phyloP scores from a whole-genome alignment of 2,797 vertebrate genomes.

The Tamandua tetradactyla region DNA sequence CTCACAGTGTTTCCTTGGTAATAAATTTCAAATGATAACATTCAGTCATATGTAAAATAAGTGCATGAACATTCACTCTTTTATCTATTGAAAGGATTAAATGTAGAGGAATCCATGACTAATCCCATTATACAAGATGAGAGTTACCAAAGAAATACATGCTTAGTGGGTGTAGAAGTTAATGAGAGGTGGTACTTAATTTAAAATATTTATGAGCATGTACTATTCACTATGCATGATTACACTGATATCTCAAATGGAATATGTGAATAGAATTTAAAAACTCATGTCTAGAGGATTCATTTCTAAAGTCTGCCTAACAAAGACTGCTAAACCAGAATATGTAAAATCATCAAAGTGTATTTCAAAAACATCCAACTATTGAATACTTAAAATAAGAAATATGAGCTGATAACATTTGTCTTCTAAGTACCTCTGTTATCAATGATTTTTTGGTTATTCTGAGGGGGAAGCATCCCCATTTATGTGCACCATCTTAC shows the following conservation, averaged over 20 bases:
- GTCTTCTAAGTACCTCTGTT: neutral
- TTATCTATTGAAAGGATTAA: conserved; percentile 2
- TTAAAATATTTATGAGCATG: conserved; percentile 57
- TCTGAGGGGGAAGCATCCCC: neutral
- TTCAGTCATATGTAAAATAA: conserved; percentile 18
- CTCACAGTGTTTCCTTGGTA: neutral
- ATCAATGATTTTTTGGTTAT: neutral
- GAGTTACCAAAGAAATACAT: neutral
- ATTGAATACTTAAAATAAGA: conserved; percentile 24
- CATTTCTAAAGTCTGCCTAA: conserved; percentile 1
- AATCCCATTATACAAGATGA: conserved; percentile 11
- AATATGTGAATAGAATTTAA: conserved; percentile 52
- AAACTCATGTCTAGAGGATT: conserved; percentile 48
- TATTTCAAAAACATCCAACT: neutral
- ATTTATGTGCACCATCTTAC: neutral
- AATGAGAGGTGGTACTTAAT: conserved; percentile 17
- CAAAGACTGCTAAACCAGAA: neutral
- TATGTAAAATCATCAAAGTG: conserved; percentile 7
- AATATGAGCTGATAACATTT: neutral
- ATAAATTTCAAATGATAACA: neutral
- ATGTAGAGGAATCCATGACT: neutral
- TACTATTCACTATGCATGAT: conserved; percentile 23
- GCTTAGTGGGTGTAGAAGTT: neutral
- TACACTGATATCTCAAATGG: conserved; percentile 27
- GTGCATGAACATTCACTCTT: neutral